Evolutionary conservation across 2,797 vertebrate genomes (phyloP).

Genomic region (Bovichtus variegatus): DNA sequence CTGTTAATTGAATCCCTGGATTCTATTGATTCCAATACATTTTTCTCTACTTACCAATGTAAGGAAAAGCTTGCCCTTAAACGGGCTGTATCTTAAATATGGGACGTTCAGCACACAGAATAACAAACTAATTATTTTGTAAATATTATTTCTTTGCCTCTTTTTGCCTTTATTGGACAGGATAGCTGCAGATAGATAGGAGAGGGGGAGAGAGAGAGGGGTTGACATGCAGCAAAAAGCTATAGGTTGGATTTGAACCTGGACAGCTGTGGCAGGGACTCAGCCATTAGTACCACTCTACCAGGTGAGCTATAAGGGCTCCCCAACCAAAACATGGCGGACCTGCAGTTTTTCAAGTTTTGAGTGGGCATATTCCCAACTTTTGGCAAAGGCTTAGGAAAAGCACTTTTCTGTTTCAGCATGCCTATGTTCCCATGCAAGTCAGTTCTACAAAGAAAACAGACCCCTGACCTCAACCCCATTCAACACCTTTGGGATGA

Average conservation of each 20-base stretch:
- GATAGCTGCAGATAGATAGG: too few species aligned
- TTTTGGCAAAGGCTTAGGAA: not conserved
- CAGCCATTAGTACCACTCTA: too few species aligned
- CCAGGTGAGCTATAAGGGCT: too few species aligned
- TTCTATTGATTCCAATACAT: not conserved
- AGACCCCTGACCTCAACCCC: not conserved
- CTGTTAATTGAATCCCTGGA: conserved; percentile 44
- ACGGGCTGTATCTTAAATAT: not conserved
- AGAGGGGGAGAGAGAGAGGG: too few species aligned
- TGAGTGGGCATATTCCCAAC: not conserved
- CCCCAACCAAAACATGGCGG: too few species aligned
- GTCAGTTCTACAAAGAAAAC: not conserved
- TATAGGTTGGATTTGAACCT: too few species aligned
- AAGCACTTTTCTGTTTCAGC: not conserved
- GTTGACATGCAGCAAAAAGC: too few species aligned
- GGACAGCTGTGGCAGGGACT: too few species aligned
- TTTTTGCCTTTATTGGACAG: too few species aligned
- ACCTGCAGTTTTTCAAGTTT: not conserved
- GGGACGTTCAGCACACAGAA: not conserved
- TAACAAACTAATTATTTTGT: not conserved
- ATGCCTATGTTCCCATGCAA: not conserved
- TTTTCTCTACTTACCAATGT: not conserved
- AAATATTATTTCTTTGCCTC: too few species aligned
- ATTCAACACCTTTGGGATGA: not conserved
- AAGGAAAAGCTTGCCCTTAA: not conserved